A percentile compares a stretch with the other conserved stretches of the same genome.
Conservation (phyloP, 2,888 invertebrate species). For the Trachelus troglodyta region DNA sequence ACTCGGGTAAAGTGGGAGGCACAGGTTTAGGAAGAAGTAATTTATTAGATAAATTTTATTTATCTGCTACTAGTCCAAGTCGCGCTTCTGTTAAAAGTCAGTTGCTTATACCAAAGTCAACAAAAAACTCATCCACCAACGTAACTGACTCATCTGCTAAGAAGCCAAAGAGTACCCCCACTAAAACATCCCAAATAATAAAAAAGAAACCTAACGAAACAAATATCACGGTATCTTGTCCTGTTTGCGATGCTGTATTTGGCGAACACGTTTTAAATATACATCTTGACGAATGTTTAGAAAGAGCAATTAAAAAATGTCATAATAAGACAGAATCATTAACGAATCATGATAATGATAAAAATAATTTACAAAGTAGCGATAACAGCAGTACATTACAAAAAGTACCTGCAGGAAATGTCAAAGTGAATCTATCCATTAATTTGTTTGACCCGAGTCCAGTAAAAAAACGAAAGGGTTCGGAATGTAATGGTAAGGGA, state of each 20-base stretch:
- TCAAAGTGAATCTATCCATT: neutral
- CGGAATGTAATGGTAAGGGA: neutral
- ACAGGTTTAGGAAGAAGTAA: slow-evolving; percentile 47
- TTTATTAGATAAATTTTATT: slow-evolving; percentile 45
- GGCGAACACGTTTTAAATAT: slow-evolving; percentile 12
- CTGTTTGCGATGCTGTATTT: slow-evolving; percentile 20
- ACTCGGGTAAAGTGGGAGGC: slow-evolving; percentile 53
- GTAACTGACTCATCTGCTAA: slow-evolving; percentile 10
- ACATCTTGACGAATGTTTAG: slow-evolving; percentile 27
- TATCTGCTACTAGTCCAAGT: neutral
- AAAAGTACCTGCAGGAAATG: neutral
- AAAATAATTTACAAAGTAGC: neutral
- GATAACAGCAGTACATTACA: slow-evolving; percentile 2
- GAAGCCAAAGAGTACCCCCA: slow-evolving; percentile 19
- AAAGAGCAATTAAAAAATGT: neutral
- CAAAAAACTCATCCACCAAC: slow-evolving; percentile 20
- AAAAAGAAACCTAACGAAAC: slow-evolving; percentile 18
- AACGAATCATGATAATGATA: neutral
- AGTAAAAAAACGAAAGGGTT: slow-evolving; percentile 4
- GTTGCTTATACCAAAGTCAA: neutral
- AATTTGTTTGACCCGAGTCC: neutral
- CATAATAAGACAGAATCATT: neutral
- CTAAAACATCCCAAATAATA: neutral
- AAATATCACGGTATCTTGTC: slow-evolving; percentile 19
- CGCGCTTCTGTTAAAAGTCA: neutral